Evolutionary conservation across 2,113 vertebrate species (phyloP).

Genomic region (Cryptotis parvus): DNA sequence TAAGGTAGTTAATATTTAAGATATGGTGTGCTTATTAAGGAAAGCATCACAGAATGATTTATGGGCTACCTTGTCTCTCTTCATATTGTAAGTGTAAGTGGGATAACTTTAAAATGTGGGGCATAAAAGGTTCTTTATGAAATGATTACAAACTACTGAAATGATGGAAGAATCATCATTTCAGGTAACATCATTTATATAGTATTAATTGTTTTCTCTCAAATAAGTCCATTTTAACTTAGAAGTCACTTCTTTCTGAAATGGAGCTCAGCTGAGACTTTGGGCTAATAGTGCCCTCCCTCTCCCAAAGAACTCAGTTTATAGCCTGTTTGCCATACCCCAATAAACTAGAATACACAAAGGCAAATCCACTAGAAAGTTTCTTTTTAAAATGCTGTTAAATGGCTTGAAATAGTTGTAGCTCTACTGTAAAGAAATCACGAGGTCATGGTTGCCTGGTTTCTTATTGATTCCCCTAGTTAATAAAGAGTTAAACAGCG

Average conservation of each 20-base stretch:
- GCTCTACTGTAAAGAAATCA: constrained; percentile 70
- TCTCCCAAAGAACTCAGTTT: constrained; percentile 14
- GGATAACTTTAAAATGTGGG: constrained; percentile 8
- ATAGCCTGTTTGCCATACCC: background rate
- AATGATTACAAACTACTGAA: constrained; percentile 4
- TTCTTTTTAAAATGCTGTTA: constrained; percentile 62
- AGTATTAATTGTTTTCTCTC: constrained; percentile 24
- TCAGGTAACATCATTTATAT: background rate
- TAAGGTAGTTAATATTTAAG: background rate
- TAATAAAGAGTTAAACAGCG: constrained; percentile 91
- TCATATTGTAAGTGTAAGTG: background rate
- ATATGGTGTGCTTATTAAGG: background rate
- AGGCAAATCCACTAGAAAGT: constrained; percentile 35
- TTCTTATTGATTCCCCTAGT: constrained; percentile 85
- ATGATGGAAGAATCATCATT: background rate
- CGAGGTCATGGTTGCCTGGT: constrained; percentile 79
- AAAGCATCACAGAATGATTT: background rate
- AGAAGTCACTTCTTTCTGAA: background rate
- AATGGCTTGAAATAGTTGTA: constrained; percentile 71
- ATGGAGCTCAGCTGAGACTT: constrained; percentile 30
- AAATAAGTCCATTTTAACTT: constrained; percentile 18
- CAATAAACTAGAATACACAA: background rate
- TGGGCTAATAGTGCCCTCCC: background rate
- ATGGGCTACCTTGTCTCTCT: background rate
- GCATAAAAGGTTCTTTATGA: constrained; percentile 3